Percentiles rank a stretch among this genome's conserved stretches.
These are phyloP conservation scores for Heliconius aoede DNA, from an alignment of 2,888 invertebrate species.

Conservation along the genomic window DNA sequence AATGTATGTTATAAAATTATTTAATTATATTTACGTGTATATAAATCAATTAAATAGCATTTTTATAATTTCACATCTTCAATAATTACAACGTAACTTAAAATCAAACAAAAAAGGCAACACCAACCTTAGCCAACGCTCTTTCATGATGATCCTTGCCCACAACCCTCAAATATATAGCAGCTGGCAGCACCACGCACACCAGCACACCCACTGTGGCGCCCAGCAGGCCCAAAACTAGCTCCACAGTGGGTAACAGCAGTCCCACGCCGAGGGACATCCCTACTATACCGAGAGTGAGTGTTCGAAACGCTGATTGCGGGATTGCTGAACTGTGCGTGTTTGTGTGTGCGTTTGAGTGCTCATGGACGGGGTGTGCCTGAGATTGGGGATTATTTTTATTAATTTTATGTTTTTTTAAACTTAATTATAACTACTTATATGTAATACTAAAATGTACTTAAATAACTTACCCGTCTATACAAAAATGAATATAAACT, in stretches of 20 bases:
- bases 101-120: background rate
- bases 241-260: conserved; percentile 95
- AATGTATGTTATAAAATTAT: background rate
- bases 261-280: conserved; percentile 91
- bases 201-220: conserved; percentile 97
- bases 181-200: conserved; percentile 96
- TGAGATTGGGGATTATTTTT: conserved; percentile 54
- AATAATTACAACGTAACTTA: background rate
- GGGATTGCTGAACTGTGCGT: conserved; percentile 91
- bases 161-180: conserved; percentile 91
- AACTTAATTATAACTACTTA: no score
- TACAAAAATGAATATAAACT: conserved; percentile 96
- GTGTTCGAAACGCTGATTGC: conserved; percentile 90
- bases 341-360: conserved; percentile 73
- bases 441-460: background rate
- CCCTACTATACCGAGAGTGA: conserved; percentile 91
- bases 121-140: conserved; percentile 16
- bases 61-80: background rate
- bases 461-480: conserved; percentile 85
- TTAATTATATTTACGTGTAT: background rate
- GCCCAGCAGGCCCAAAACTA: conserved; percentile 96
- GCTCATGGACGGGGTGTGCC: conserved; percentile 81
- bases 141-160: conserved; percentile 19
- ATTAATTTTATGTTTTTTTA: no score
- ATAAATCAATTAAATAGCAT: background rate